These are phyloP conservation scores for Thysanoteuthis rhombus DNA, from an alignment of 2,888 invertebrate species.

Conservation along the genomic window DNA sequence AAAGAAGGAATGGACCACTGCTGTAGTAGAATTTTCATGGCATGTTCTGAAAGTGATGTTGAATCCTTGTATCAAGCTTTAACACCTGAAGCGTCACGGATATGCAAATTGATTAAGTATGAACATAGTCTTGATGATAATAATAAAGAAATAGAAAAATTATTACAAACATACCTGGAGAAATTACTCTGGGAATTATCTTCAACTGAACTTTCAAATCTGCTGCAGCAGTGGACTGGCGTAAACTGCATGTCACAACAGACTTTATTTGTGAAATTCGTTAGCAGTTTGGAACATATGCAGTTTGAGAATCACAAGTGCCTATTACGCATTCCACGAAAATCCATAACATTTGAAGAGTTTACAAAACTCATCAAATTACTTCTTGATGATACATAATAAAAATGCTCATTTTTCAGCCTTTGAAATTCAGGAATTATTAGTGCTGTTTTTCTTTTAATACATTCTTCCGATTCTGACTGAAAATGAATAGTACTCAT, in stretches of 20 bases:
- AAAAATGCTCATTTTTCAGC: not conserved
- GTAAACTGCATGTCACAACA: conserved; percentile 45
- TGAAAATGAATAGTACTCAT: not conserved
- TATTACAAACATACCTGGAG: conserved; percentile 44
- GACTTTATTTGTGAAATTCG: conserved; percentile 43
- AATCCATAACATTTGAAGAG: conserved; percentile 18
- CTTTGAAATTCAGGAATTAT: not conserved
- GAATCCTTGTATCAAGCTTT: conserved; percentile 42
- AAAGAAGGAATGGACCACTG: conserved; percentile 39
- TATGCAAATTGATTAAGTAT: conserved; percentile 44
- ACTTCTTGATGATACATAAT: conserved; percentile 21
- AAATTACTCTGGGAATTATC: conserved; percentile 43
- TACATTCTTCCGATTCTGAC: not conserved
- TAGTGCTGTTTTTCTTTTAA: not conserved
- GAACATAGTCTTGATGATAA: conserved; percentile 39
- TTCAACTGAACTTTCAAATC: conserved; percentile 36
- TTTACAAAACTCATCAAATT: not conserved
- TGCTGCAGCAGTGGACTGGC: conserved; percentile 46
- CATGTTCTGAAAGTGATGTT: conserved; percentile 42
- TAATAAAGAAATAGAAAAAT: conserved; percentile 40
- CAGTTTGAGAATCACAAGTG: conserved; percentile 35
- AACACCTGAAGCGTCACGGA: conserved; percentile 40
- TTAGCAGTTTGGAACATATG: conserved; percentile 28
- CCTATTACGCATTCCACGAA: conserved; percentile 26
- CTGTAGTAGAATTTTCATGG: conserved; percentile 37